Evolutionary conservation across 2,888 invertebrate species (phyloP).

Genomic region (Sminthurinus aureus): DNA sequence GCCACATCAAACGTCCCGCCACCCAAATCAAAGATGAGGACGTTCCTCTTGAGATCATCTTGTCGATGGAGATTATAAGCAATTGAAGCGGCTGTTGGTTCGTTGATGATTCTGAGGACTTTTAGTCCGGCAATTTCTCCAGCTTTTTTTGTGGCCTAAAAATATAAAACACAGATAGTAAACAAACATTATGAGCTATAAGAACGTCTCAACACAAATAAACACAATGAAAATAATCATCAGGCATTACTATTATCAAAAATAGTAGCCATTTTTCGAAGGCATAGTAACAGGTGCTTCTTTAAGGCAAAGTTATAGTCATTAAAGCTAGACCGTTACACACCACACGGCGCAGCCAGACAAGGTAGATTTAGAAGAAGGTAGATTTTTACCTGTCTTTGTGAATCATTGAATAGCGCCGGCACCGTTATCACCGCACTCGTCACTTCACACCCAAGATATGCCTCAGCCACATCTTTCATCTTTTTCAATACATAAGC

Average conservation of each 20-base stretch:
- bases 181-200: too few species aligned
- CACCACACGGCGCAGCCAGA: too few species aligned
- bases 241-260: too few species aligned
- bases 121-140: constrained; percentile 83
- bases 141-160: constrained; percentile 77
- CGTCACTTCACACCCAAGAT: constrained; percentile 78
- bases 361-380: too few species aligned
- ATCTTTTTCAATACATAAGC: constrained; percentile 81
- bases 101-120: constrained; percentile 87
- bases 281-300: too few species aligned
- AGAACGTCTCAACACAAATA: too few species aligned
- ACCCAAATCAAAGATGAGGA: constrained; percentile 68
- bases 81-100: constrained; percentile 87
- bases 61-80: constrained; percentile 76
- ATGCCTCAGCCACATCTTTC: constrained; percentile 90
- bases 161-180: too few species aligned
- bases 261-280: too few species aligned
- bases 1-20: constrained; percentile 71
- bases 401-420: constrained; percentile 76
- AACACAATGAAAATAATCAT: too few species aligned
- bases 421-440: constrained; percentile 78
- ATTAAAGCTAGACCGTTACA: too few species aligned
- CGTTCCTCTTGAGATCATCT: constrained; percentile 64
- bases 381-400: too few species aligned
- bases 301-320: too few species aligned